Percentiles rank a stretch among this genome's conserved stretches.
Conservation (phyloP, 1,140 invertebrate genomes). For the Drosophila baimaii region DNA sequence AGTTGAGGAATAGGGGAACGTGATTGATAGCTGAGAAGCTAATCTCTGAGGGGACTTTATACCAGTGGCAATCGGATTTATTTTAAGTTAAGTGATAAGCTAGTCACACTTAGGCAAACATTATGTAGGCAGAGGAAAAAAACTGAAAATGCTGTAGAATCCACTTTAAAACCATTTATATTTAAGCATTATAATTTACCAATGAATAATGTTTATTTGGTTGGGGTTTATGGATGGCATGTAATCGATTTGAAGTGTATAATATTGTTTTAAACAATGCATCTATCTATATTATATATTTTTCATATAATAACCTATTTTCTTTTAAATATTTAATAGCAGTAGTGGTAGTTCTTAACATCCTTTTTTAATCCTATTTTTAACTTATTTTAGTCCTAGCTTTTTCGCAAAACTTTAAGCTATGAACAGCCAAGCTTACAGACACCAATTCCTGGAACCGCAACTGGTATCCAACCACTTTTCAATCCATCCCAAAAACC, state of each 20-base stretch:
- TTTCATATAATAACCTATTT: background rate
- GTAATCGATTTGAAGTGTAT: no score
- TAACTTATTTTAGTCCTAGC: background rate
- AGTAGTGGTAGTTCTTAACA: background rate
- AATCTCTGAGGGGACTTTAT: constrained; percentile 15
- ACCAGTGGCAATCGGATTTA: constrained; percentile 14
- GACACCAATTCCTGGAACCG: constrained; percentile 14
- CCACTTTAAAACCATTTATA: background rate
- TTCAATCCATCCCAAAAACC: constrained; percentile 2
- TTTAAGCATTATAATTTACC: background rate
- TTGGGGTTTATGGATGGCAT: no score
- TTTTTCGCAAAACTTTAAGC: background rate
- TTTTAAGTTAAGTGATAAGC: constrained; percentile 33
- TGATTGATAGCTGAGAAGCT: constrained; percentile 23
- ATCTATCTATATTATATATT: background rate
- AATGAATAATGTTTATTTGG: no score
- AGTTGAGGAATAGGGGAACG: constrained; percentile 9
- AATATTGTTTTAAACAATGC: no score
- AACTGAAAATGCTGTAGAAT: background rate
- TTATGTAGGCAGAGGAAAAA: background rate
- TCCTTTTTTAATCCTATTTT: background rate
- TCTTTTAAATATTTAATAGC: no score
- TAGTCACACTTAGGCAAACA: background rate
- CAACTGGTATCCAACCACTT: constrained; percentile 3
- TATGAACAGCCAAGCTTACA: constrained; percentile 3